Conservation (phyloP, 2,888 invertebrate species). For the Phyllotreta striolata region DNA sequence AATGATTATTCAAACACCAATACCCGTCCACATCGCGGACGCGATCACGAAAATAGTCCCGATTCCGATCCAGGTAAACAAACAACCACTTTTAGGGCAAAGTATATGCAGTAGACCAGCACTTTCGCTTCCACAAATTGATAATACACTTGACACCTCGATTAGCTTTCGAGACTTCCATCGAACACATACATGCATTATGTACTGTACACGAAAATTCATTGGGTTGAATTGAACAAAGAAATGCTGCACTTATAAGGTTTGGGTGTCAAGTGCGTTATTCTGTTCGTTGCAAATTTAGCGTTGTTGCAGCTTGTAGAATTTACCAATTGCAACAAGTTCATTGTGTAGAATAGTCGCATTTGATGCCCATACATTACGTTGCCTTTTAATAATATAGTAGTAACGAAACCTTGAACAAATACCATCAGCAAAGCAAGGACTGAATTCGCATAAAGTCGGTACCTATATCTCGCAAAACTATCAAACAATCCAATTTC, state of each 20-base stretch:
- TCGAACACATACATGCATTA: too few species aligned
- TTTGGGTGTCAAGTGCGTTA: constrained; percentile 29
- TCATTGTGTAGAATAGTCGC: constrained; percentile 27
- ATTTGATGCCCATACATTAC: constrained; percentile 16
- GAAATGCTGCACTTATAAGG: too few species aligned
- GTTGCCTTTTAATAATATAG: too few species aligned
- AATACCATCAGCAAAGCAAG: too few species aligned
- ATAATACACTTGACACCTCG: constrained; percentile 31
- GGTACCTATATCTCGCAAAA: too few species aligned
- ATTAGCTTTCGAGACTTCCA: neutral
- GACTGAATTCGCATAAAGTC: too few species aligned
- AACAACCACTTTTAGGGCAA: constrained; percentile 8
- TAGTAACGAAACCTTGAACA: too few species aligned
- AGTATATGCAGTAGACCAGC: constrained; percentile 1
- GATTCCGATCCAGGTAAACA: constrained; percentile 22
- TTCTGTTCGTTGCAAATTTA: constrained; percentile 19
- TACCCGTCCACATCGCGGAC: constrained; percentile 17
- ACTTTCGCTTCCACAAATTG: neutral
- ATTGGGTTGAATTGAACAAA: too few species aligned
- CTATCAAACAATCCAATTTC: too few species aligned
- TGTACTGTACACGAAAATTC: too few species aligned
- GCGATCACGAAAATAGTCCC: constrained; percentile 6
- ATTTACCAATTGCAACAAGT: constrained; percentile 21
- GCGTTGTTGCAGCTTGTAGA: neutral
- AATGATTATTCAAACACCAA: constrained; percentile 16